Conservation (phyloP, 2,888 invertebrate species). For the Hydrotaea cyrtoneurina region DNA sequence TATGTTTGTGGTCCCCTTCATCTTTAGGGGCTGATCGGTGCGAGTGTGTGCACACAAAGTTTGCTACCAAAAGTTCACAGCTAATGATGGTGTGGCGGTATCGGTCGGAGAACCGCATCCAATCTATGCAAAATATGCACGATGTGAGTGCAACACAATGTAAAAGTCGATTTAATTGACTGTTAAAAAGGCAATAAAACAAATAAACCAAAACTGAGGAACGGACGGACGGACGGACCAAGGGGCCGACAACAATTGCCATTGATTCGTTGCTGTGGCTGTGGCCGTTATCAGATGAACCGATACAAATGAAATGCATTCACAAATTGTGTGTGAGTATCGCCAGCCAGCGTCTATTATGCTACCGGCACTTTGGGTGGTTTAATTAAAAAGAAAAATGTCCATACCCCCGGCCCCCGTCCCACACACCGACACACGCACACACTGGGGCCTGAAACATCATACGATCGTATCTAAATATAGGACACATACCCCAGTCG, state of each 20-base stretch:
- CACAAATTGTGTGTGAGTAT: neutral
- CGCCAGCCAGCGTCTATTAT: neutral
- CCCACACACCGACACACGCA: too few relatives aligned
- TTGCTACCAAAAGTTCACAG: constrained; percentile 9
- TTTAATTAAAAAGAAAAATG: constrained; percentile 61
- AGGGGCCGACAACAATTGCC: constrained; percentile 49
- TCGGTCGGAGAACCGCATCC: constrained; percentile 50
- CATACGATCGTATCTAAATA: constrained; percentile 51
- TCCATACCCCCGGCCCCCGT: neutral
- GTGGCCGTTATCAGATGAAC: constrained; percentile 59
- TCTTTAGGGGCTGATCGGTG: neutral
- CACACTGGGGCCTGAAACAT: neutral
- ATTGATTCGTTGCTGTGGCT: constrained; percentile 53
- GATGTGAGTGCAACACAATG: constrained; percentile 32
- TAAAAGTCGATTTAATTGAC: constrained; percentile 62
- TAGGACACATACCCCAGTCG: constrained; percentile 39
- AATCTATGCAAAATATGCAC: constrained; percentile 21
- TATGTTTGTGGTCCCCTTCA: neutral
- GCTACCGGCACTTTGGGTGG: constrained; percentile 68
- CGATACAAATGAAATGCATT: constrained; percentile 50
- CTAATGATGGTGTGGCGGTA: constrained; percentile 23
- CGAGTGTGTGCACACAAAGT: neutral
- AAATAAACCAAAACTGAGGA: constrained; percentile 47
- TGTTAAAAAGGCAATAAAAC: constrained; percentile 68
- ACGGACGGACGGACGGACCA: too few relatives aligned